Base-by-base conservation (phyloP, 1,140 invertebrate species). In the Heterodera schachtii region DNA sequence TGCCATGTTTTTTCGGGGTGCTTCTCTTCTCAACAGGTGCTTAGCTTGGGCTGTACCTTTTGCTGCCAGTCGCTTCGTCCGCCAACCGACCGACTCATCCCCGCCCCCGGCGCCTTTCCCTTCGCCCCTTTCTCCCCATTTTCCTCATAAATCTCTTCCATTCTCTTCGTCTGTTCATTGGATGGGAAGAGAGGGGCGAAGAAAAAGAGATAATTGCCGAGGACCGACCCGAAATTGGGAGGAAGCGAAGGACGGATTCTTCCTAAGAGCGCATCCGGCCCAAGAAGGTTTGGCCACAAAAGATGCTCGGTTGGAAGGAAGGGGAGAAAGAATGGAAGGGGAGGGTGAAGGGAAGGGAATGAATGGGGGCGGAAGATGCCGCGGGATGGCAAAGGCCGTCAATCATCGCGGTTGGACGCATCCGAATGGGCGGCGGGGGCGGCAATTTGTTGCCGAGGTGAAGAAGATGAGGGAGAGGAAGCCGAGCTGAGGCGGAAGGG, bases 361-460 rank as follows among this genome's bases (percentile, higher is more conserved):
- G 31, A 31, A 16, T 6, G n/a, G 19, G 21, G 66, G 49, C 52
- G 52, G 73, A 49, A 74, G 74, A 76, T 60, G 57, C 57, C 57
- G 57, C 57, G 13, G 57, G 57, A 16, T 11, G 19, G 16, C 5
- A 2, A 60, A 19, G 57, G 66, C 74, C 74, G 57, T 47, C 76
- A 78, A 31, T 78, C 76, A 69, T 78, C 76, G 57, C 76, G 76
- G 76, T 78, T 78, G 76, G 76, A 78, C 76, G 76, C 76, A 78
- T 78, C 76, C 70, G 66, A 46, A 71, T 64, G 66, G 64, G 60
- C 19, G 76, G 57, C 46, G 60, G 47, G 64, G 11, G 47, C 11
- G 76, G 76, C 76, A 78, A 78, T 78, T 78, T 78, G 76, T 78
- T 78, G 76, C 76, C 69, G 69, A 71, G 69, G 57, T 60, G 57